A percentile compares a stretch with the other conserved stretches of the same genome.
These are phyloP conservation scores for Pteromalus puparum DNA, from an alignment of 1,140 invertebrate species.

Conservation along the genomic window DNA sequence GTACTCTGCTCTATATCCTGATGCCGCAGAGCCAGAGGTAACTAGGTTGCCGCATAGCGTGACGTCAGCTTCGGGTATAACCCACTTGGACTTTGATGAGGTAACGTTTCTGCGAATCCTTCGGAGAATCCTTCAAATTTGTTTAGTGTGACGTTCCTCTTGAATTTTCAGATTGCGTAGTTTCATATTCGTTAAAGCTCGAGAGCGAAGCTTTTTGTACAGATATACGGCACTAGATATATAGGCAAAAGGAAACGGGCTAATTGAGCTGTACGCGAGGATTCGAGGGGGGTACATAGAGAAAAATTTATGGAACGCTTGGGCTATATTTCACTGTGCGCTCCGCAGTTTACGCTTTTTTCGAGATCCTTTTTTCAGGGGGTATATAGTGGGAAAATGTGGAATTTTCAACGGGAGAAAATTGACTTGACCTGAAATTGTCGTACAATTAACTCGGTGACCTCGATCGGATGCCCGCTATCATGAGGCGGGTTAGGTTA, in stretches of 20 bases:
- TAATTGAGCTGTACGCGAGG: background rate
- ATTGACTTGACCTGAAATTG: background rate
- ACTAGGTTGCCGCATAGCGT: constrained; percentile 63
- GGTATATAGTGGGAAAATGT: background rate
- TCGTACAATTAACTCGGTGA: background rate
- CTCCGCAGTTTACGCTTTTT: background rate
- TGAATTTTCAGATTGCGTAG: too few species aligned
- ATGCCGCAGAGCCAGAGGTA: constrained; percentile 54
- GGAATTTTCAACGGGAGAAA: background rate
- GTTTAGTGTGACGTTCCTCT: background rate
- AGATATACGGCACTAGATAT: background rate
- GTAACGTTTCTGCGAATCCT: background rate
- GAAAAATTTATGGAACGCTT: background rate
- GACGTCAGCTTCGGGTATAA: constrained; percentile 64
- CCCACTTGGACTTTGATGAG: constrained; percentile 55
- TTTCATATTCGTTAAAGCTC: background rate
- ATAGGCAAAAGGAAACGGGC: background rate
- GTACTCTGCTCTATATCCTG: background rate
- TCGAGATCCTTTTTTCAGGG: background rate
- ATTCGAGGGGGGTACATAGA: background rate
- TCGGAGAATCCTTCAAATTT: background rate
- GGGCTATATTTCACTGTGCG: background rate
- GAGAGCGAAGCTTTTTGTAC: background rate
- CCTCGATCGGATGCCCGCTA: background rate
- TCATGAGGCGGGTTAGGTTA: background rate